Evolutionary conservation across 92 coral and sea anemone genomes (phyloP), one percentile per base, ranked within the genome.

Genomic region (Plumapathes pennacea): DNA sequence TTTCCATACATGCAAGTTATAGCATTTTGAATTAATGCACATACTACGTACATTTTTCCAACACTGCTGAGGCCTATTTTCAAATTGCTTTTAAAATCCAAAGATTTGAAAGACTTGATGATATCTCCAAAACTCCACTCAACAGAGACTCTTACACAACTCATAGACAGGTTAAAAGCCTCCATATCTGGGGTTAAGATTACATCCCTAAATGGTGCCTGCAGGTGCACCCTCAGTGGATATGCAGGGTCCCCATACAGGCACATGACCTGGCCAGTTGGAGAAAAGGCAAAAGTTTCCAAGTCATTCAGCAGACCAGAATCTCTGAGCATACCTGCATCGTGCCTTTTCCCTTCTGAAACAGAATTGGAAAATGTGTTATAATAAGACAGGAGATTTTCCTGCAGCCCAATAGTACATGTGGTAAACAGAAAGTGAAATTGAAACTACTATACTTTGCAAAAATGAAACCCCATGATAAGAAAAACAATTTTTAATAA

Each of bases 1-100:
- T n/a, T n/a, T 13, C 57, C 69, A 61, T 61, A 45, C 12, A 50
- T 4, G 60, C 74, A 66, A 15, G 74, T 66, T 14, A 66, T 49
- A 4, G 63, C 74, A 38, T 53, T 66, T 28, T 34, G 14, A 34
- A 66, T 34, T 24, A 52, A 22, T 32, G 63, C 48, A 26, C 64
- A 66, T 19, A 40, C 63, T 19, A 37, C 29, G 13, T 66, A 53
- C 74, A 66, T 66, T 52, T 66, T 66, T 26, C 74, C 51, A 15
- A 36, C 59, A 3, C 37, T 8, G 21, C 64, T 66, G 21, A 66
- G 63, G 32, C 52, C 74, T 13, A 54, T 67, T 26, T 67, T 54
- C 52, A 51, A 38, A 42, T 50, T 65, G 45, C 27, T 45, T 4
- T 62, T 62, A 62, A n/a, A 62, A 47, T 50, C 71, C 71, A 63